Base-by-base conservation (phyloP, 2,797 vertebrate genomes). In the Numenius phaeopus region DNA sequence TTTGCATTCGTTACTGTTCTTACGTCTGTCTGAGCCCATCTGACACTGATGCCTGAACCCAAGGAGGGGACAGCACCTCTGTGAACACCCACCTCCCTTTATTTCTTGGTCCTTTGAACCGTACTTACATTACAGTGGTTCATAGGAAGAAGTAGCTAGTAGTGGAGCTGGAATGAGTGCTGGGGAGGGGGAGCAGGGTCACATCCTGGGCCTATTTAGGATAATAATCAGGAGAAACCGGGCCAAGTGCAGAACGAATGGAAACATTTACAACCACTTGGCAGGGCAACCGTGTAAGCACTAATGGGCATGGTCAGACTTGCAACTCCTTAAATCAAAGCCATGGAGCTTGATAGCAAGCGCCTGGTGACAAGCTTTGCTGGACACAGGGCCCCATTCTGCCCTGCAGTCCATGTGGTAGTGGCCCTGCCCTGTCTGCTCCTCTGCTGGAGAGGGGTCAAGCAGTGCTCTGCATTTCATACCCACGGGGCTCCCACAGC, bases 321-420 rank as follows among this genome's bases (percentile, higher is more conserved):
- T 83, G 40, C 89, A 83, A 83, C n/a, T 84, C 50, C 71, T 67
- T 85, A 66, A 90, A 89, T 89, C 83, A 94, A 93, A 93, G 93
- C 59, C 39, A 39, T 8, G 16, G 72, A 67, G 64, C 64, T 89
- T 3, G 2, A 52, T 34, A 77, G 83, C 14, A 20, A 88, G 54
- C 0, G 1, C 39, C 70, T 39, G 80, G 73, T 3, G 23, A 87
- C 50, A 32, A 73, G 84, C 54, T 83, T 40, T 89, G 83, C 70
- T 46, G 83, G 75, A 72, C 80, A 83, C 67, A 52, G 59, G 88
- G 59, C 61, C 64, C 75, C 78, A 47, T 72, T 87, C 73, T 87
- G 73, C 30, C 70, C 49, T 7, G n/a, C 23, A 21, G 39, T 40
- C 77, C 37, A 16, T 2, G 16, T 40, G 57, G 30, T 26, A 11